Evolutionary conservation across 2,113 vertebrate species (phyloP).

Genomic region (Dolichotis patagonum): DNA sequence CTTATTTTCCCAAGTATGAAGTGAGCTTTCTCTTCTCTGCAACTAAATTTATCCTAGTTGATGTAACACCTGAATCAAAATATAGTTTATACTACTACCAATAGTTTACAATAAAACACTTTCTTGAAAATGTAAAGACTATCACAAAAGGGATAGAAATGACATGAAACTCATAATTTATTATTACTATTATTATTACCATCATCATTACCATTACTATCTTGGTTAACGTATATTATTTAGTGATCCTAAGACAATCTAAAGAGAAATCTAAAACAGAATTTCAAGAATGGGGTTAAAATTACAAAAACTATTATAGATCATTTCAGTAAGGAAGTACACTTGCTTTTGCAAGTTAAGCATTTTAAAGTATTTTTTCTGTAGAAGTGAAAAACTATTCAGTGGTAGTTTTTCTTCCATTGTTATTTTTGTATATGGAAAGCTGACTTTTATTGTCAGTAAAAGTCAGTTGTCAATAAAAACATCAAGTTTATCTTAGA

Average conservation of each 20-base stretch:
- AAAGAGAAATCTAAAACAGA: neutral
- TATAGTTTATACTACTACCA: neutral
- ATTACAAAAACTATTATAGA: neutral
- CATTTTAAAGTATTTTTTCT: slow-evolving; percentile 4
- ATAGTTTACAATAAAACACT: neutral
- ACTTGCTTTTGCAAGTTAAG: neutral
- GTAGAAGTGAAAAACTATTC: neutral
- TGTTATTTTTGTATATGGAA: neutral
- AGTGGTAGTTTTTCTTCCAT: neutral
- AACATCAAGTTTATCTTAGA: neutral
- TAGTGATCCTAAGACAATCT: neutral
- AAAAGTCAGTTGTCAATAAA: neutral
- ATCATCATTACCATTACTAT: neutral
- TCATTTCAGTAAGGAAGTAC: slow-evolving; percentile 25
- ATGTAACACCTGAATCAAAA: neutral
- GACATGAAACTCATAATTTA: neutral
- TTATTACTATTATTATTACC: neutral
- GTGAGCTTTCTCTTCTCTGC: neutral
- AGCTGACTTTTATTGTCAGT: neutral
- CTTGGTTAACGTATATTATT: neutral
- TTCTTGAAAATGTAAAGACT: neutral
- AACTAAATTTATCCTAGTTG: neutral
- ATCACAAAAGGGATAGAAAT: neutral
- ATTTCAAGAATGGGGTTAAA: neutral
- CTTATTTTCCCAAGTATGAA: neutral